phyloP scores from a whole-genome alignment of 2,888 invertebrate genomes.

The Acleris cristana region DNA sequence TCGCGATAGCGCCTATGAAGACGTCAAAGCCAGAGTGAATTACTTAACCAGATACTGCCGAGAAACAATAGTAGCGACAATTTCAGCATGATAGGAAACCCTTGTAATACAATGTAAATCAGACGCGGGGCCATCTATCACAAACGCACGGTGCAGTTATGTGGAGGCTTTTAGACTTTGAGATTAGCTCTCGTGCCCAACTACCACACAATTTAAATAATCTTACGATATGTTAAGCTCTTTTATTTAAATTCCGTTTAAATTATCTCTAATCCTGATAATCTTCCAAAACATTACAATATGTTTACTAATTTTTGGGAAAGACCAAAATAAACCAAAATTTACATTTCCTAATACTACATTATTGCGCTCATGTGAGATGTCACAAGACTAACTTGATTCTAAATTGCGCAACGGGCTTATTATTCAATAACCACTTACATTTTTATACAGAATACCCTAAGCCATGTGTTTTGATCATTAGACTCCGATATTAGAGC shows the following conservation, averaged over 20 bases:
- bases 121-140: slow-evolving; percentile 52
- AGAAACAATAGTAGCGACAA: slow-evolving; percentile 62
- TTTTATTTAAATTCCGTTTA: slow-evolving; percentile 15
- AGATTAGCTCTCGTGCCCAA: slow-evolving; percentile 32
- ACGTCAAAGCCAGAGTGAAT: slow-evolving; percentile 73
- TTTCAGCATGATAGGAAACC: slow-evolving; percentile 66
- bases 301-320: slow-evolving; percentile 24
- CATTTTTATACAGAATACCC: slow-evolving; percentile 67
- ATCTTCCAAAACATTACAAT: slow-evolving; percentile 16
- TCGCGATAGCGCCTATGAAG: slow-evolving; percentile 77
- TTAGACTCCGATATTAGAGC: slow-evolving; percentile 71
- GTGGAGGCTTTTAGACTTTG: slow-evolving; percentile 31
- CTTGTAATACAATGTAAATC: slow-evolving; percentile 57
- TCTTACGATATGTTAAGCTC: slow-evolving; percentile 26
- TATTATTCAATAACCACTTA: slow-evolving; percentile 73
- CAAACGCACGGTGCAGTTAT: slow-evolving; percentile 39
- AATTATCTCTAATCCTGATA: slow-evolving; percentile 27
- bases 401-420: slow-evolving; percentile 64
- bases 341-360: slow-evolving; percentile 31
- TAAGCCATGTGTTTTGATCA: slow-evolving; percentile 70
- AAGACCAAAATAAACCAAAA: slow-evolving; percentile 28
- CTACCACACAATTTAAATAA: slow-evolving; percentile 30
- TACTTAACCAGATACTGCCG: slow-evolving; percentile 62
- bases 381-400: slow-evolving; percentile 58
- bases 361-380: slow-evolving; percentile 57